Evolutionary conservation across 2,113 vertebrate genomes (phyloP), one percentile per base, ranked within the genome.

Genomic region (Ochotona princeps): DNA sequence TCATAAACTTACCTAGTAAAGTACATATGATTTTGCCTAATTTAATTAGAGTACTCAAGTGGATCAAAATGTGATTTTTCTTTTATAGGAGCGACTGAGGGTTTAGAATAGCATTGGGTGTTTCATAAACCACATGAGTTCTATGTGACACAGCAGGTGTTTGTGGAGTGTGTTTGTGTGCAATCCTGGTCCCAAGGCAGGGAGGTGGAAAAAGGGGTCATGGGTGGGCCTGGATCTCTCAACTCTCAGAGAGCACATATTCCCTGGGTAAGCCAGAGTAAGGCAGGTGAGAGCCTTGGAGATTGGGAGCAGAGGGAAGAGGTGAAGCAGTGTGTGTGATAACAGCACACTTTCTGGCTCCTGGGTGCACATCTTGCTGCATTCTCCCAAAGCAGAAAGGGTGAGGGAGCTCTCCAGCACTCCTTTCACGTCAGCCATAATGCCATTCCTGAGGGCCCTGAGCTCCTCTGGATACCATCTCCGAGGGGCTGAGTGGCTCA

Each of bases 41-140:
- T 73, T 78, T 74, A 25, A 26, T 88, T 75, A 80, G 44, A 76
- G 26, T n/a, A 28, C 21, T 70, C 12, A 78, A 49, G 7, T 57
- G 10, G 38, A 88, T 93, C 51, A 47, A 87, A 92, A 69, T 80
- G 47, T 44, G 32, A 10, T 49, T 90, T 95, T 67, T 44, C 26
- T 30, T 35, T 83, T 11, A 13, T 47, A 66, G 79, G 65, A 74
- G 32, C 74, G 44, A n/a, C 1, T 32, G 32, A 74, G n/a, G 26
- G 74, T 72, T 83, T 73, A 44, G 4, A 32, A 21, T n/a, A 72
- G 2, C 28, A 35, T 82, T 79, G 3, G 9, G 78, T 84, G 47
- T 84, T 93, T 83, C 57, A 60, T 60, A 75, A 89, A 84, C 5
- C 23, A 66, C 57, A 65, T 89, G 38, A 38, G 73, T 84, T 84